These are phyloP conservation scores for Mantis religiosa DNA, from an alignment of 2,888 invertebrate species.

Conservation along the genomic window DNA sequence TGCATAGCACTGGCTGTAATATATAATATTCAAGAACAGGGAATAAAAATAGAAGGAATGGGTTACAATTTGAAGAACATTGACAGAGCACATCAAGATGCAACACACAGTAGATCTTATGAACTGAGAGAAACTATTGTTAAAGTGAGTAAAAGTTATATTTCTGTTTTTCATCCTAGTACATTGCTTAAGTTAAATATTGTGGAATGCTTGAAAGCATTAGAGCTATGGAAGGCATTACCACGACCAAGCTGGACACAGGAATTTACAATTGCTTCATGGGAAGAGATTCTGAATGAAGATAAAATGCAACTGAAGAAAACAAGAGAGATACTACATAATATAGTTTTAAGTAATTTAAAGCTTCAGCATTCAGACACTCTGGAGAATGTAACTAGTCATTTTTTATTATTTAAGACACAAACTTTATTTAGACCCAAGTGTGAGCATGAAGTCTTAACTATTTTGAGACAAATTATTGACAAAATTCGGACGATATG, in stretches of 20 bases:
- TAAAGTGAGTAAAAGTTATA: conserved; percentile 1
- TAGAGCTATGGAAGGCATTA: conserved; percentile 32
- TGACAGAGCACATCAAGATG: not conserved
- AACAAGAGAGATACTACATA: not conserved
- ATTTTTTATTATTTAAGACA: conserved; percentile 1
- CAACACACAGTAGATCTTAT: not conserved
- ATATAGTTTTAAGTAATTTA: not conserved
- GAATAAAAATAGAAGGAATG: not conserved
- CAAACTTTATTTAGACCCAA: conserved; percentile 33
- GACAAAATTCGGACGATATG: conserved; percentile 33
- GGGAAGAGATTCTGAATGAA: not conserved
- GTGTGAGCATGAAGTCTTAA: conserved; percentile 37
- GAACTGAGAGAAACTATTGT: not conserved
- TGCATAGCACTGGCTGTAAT: conserved; percentile 23
- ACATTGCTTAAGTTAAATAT: conserved; percentile 21
- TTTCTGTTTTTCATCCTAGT: conserved; percentile 25
- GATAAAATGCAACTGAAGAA: not conserved
- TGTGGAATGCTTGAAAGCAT: conserved; percentile 1
- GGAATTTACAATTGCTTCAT: not conserved
- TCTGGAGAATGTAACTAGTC: not conserved
- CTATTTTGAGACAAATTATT: conserved; percentile 35
- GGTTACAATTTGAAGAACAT: not conserved
- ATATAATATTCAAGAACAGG: not conserved
- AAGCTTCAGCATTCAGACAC: not conserved
- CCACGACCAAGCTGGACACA: conserved; percentile 22